phyloP scores from a whole-genome alignment of 1,140 invertebrate species.

The Adoxophyes honmai region DNA sequence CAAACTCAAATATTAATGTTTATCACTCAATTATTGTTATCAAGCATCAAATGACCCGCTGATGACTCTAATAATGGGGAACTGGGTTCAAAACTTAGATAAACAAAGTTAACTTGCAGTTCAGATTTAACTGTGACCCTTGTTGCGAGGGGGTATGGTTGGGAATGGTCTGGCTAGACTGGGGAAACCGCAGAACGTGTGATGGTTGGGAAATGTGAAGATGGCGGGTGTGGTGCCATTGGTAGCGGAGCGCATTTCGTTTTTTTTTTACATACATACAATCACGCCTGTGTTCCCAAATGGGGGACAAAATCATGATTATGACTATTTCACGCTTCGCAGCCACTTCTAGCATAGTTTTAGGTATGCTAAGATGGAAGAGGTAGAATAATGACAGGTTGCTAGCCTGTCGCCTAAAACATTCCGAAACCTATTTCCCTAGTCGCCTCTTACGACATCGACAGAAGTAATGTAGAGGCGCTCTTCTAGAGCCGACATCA shows the following conservation, averaged over 20 bases:
- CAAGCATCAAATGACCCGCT: constrained; percentile 11
- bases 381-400: too few species aligned
- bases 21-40: constrained; percentile 13
- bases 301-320: too few species aligned
- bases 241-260: background rate
- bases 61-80: constrained; percentile 9
- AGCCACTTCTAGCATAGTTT: too few species aligned
- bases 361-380: too few species aligned
- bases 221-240: constrained; percentile 13
- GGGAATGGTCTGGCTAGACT: background rate
- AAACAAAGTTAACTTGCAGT: background rate
- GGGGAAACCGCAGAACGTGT: background rate
- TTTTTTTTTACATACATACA: too few species aligned
- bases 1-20: constrained; percentile 9
- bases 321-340: too few species aligned
- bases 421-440: too few species aligned
- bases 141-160: background rate
- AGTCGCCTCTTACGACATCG: too few species aligned
- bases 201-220: constrained; percentile 2
- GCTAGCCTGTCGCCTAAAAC: too few species aligned
- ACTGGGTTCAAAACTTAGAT: constrained; percentile 9
- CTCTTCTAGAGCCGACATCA: too few species aligned
- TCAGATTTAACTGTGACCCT: background rate
- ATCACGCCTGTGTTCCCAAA: too few species aligned
- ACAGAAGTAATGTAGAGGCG: too few species aligned